Evolutionary conservation across 1,140 invertebrate species (phyloP), one percentile per base, ranked within the genome.

Genomic region (Globodera rostochiensis): DNA sequence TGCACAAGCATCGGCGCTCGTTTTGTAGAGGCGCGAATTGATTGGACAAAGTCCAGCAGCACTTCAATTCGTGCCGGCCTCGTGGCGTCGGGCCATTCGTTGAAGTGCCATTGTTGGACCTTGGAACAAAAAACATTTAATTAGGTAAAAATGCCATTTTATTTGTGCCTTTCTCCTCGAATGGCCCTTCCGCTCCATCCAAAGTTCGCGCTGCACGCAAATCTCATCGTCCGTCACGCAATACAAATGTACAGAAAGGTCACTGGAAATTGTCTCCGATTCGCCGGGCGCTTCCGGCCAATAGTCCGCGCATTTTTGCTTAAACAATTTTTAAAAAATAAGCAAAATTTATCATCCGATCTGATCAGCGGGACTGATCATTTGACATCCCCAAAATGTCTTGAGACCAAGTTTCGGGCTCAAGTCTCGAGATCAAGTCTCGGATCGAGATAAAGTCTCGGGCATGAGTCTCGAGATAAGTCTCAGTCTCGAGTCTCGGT

Each of bases 71-170:
- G 47, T 13, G 57, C 45, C 8, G 85, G 85, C 25, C 57, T 71
- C 7, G 78, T 49, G 5, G 86, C 49, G 75, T 87, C 85, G 67
- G 57, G 74, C 85, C 85, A 86, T 53, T 81, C 47, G 49, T 84
- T 87, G 49, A 78, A 86, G 19, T 86, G 85, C 85, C 85, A 86
- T 87, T 86, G 85, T 15, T 83, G 21, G n/a, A 86, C 67, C 84
- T 84, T 36, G 47, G 7, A 81, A 70, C 6, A 60, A 73, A 0
- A 36, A 47, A 57, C 3, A 66, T 77, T 77, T 64, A 66, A 13
- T 9, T 74, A 74, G 21, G 8, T 76, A 6, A 76, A 76, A 76
- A 57, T 15, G 6, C 7, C 8, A 9, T 70, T 70, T 70, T n/a
- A 47, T n/a, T 15, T 49, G 21, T 73, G 84, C 82, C 76, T 85